Conservation (phyloP, 2,888 invertebrate species). For the Acronicta aceris region DNA sequence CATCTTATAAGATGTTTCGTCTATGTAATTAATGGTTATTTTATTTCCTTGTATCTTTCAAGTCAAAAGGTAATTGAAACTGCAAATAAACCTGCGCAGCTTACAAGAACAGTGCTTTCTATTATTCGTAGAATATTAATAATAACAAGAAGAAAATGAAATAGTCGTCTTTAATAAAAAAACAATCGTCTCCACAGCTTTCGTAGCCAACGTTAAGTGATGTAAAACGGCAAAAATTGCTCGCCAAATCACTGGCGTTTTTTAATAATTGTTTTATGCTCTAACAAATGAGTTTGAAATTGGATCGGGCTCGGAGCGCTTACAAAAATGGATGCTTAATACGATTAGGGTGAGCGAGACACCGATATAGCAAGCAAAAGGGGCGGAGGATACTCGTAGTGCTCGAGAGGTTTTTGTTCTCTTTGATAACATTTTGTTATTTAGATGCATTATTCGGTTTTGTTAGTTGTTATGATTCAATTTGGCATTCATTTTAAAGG, state of each 20-base stretch:
- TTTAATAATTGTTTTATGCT: slow-evolving; percentile 89
- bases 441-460: slow-evolving; percentile 66
- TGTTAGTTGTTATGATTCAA: slow-evolving; percentile 65
- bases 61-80: too few species aligned
- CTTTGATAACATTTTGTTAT: slow-evolving; percentile 68
- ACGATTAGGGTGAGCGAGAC: slow-evolving; percentile 89
- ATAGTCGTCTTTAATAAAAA: too few species aligned
- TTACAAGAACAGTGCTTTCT: too few species aligned
- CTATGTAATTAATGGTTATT: too few species aligned
- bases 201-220: slow-evolving; percentile 71
- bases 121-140: too few species aligned
- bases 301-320: slow-evolving; percentile 89
- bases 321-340: slow-evolving; percentile 92
- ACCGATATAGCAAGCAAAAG: slow-evolving; percentile 54
- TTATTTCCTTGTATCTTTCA: too few species aligned
- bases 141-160: too few species aligned
- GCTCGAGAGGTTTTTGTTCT: slow-evolving; percentile 62
- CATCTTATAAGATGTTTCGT: too few species aligned
- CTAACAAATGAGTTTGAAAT: slow-evolving; percentile 92
- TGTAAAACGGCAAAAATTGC: slow-evolving; percentile 84
- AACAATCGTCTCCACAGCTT: slow-evolving; percentile 44
- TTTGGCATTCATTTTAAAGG: slow-evolving; percentile 65
- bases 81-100: too few species aligned
- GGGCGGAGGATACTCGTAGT: slow-evolving; percentile 52
- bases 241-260: slow-evolving; percentile 85